phyloP scores from a whole-genome alignment of 2,797 vertebrate genomes.

The Microctenopoma steveboyesi region DNA sequence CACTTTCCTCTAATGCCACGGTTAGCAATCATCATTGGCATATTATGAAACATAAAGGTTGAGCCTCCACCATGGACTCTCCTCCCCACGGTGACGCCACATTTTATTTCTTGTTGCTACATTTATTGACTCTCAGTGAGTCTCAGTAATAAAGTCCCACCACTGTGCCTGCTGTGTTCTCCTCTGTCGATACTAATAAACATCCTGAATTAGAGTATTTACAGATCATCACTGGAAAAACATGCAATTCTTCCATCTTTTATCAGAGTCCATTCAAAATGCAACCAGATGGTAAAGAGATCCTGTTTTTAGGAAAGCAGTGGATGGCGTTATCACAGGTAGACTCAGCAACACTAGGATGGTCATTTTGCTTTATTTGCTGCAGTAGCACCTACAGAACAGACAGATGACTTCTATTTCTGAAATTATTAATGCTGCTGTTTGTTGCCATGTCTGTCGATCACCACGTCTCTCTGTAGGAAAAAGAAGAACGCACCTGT shows the following conservation, averaged over 20 bases:
- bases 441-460: neutral
- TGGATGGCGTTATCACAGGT: neutral
- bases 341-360: neutral
- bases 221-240: neutral
- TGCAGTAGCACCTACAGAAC: neutral
- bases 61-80: conserved; percentile 40
- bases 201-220: neutral
- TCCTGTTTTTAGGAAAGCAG: neutral
- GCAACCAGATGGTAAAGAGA: neutral
- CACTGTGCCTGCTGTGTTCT: conserved; percentile 1
- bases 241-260: neutral
- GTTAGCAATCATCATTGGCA: conserved; percentile 54
- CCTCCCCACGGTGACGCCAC: neutral
- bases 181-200: neutral
- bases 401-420: neutral
- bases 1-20: conserved; percentile 54
- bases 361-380: neutral
- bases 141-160: conserved; percentile 5
- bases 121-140: conserved; percentile 23
- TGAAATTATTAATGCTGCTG: conserved; percentile 12
- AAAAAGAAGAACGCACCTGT: neutral
- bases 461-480: neutral
- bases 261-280: neutral
- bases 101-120: conserved; percentile 23
- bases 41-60: conserved; percentile 60